Evolutionary conservation across 2,797 vertebrate genomes (phyloP).

Genomic region (Pseudopleuronectes americanus): DNA sequence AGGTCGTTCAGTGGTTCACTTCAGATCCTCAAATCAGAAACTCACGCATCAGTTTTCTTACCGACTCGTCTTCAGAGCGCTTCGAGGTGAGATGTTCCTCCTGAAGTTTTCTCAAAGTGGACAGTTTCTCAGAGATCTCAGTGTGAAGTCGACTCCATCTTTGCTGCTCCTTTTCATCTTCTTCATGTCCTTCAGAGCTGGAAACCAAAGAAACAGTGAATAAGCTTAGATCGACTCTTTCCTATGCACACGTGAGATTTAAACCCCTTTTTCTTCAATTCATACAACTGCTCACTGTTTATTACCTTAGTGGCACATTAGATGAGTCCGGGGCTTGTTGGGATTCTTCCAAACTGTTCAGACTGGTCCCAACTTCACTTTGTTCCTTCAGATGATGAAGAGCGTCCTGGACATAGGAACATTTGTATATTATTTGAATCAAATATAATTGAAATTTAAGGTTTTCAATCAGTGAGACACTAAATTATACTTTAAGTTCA

Average conservation of each 20-base stretch:
- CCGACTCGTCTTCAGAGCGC: conserved; percentile 38
- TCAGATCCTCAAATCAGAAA: background rate
- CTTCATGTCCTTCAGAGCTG: conserved; percentile 28
- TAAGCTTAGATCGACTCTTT: background rate
- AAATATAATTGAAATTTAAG: no score
- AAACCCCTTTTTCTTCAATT: no score
- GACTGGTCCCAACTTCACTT: conserved; percentile 70
- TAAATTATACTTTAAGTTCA: no score
- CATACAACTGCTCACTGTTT: rapidly evolving
- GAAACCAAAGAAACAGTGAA: background rate
- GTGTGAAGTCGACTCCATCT: conserved; percentile 53
- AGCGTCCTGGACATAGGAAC: conserved; percentile 64
- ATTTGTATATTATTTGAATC: no score
- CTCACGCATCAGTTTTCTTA: background rate
- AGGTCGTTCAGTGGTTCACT: no score
- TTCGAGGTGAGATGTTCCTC: conserved; percentile 29
- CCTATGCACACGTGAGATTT: no score
- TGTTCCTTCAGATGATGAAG: conserved; percentile 72
- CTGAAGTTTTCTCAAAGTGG: conserved; percentile 42
- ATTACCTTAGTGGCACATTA: conserved; percentile 47
- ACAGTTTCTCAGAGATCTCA: conserved; percentile 57
- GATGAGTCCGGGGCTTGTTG: background rate
- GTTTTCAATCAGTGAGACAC: no score
- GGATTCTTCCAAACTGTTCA: conserved; percentile 1
- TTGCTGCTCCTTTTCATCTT: conserved; percentile 21